Conservation (phyloP, 2,888 invertebrate genomes). For the Callyntrura guangdongensis region DNA sequence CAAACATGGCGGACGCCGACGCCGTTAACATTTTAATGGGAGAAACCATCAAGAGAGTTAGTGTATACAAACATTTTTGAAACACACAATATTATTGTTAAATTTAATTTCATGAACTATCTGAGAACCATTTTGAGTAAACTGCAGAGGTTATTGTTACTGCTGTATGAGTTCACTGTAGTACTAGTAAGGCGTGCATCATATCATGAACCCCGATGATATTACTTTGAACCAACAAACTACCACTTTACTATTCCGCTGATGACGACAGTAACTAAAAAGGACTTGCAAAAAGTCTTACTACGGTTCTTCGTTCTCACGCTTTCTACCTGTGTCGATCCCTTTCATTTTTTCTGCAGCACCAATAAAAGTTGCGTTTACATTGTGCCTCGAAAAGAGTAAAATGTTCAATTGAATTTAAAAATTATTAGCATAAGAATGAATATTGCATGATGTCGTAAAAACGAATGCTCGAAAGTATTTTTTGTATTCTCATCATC, state of each 20-base stretch:
- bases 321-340: slow-evolving; percentile 52
- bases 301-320: slow-evolving; percentile 59
- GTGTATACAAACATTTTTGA: no score
- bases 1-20: background rate
- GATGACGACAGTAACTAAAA: background rate
- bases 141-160: background rate
- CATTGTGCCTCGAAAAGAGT: background rate
- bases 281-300: background rate
- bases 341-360: slow-evolving; percentile 28
- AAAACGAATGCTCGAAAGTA: background rate
- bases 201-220: background rate
- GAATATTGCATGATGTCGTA: slow-evolving; percentile 42
- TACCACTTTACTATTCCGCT: no score
- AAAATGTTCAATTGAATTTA: background rate
- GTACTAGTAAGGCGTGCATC: background rate
- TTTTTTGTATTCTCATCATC: background rate
- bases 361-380: background rate
- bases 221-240: background rate
- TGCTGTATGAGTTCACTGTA: background rate
- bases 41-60: no score
- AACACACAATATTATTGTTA: no score
- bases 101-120: no score
- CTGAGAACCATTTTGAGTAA: no score
- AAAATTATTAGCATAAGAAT: slow-evolving; percentile 32
- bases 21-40: no score